These are phyloP conservation scores for Smutsia temminckii DNA, from an alignment of 2,797 vertebrate species.

Conservation along the genomic window DNA sequence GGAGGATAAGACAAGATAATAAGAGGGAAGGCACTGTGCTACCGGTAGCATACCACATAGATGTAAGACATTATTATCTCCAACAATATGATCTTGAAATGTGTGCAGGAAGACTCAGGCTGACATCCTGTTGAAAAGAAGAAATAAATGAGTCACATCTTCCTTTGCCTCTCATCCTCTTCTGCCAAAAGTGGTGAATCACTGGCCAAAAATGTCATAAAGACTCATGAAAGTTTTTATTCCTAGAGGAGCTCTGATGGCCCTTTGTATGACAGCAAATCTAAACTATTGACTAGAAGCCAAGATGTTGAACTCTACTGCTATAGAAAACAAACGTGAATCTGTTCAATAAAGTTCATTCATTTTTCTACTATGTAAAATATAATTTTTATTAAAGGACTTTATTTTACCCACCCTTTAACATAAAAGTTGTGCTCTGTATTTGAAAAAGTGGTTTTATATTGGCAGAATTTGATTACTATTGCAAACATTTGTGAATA, in stretches of 20 bases:
- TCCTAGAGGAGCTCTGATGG: background rate
- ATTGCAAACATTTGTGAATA: background rate
- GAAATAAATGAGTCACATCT: background rate
- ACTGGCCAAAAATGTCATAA: background rate
- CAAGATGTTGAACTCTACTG: background rate
- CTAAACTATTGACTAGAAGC: background rate
- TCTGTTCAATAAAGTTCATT: background rate
- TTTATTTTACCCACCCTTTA: background rate
- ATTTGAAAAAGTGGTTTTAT: background rate
- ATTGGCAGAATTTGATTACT: background rate
- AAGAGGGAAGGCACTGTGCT: background rate
- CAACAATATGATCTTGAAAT: slow-evolving; percentile 12
- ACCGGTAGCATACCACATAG: background rate
- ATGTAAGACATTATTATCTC: slow-evolving; percentile 21
- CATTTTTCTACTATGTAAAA: background rate
- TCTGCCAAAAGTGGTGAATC: slow-evolving; percentile 58
- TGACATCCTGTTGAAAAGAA: background rate
- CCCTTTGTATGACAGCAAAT: background rate
- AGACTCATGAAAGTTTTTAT: background rate
- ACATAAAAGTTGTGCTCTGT: background rate
- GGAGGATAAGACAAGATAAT: slow-evolving; percentile 47
- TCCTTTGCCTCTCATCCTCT: background rate
- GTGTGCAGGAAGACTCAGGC: background rate
- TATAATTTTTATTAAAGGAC: background rate
- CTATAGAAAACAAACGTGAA: background rate